Conservation (phyloP, 1,140 invertebrate genomes). For the Aphelenchoides besseyi region DNA sequence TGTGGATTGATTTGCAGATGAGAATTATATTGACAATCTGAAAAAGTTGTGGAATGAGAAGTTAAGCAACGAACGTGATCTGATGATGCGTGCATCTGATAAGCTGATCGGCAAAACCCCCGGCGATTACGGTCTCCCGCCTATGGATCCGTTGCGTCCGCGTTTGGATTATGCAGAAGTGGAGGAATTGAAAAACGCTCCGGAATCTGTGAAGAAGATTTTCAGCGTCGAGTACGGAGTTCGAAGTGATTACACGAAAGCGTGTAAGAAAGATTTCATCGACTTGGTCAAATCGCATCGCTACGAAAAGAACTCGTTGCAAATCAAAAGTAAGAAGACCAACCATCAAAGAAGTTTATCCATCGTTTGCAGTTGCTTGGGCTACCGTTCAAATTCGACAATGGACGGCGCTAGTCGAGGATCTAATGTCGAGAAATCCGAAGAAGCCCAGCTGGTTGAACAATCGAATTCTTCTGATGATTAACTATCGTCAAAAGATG, state of each 20-base stretch:
- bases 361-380: slow-evolving; percentile 55
- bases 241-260: slow-evolving; percentile 48
- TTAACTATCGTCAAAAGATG: slow-evolving; percentile 51
- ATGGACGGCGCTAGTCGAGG: slow-evolving; percentile 58
- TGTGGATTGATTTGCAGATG: slow-evolving; percentile 42
- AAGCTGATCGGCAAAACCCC: slow-evolving; percentile 40
- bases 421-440: slow-evolving; percentile 35
- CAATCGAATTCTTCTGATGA: slow-evolving; percentile 46
- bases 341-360: slow-evolving; percentile 5
- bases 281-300: slow-evolving; percentile 44
- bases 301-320: slow-evolving; percentile 40
- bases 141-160: slow-evolving; percentile 45
- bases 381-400: slow-evolving; percentile 57
- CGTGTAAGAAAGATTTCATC: slow-evolving; percentile 50
- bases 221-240: slow-evolving; percentile 57
- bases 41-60: slow-evolving; percentile 55
- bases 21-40: slow-evolving; percentile 57
- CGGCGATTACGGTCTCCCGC: slow-evolving; percentile 53
- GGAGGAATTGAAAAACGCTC: slow-evolving; percentile 50
- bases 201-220: slow-evolving; percentile 57
- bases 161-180: slow-evolving; percentile 47
- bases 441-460: slow-evolving; percentile 56
- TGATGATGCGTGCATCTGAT: slow-evolving; percentile 56
- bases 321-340: slow-evolving; percentile 44
- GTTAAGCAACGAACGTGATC: slow-evolving; percentile 55